A percentile compares a stretch with the other conserved stretches of the same genome.
Evolutionary conservation across 2,113 vertebrate species (phyloP).

Genomic region (Otus sunia): DNA sequence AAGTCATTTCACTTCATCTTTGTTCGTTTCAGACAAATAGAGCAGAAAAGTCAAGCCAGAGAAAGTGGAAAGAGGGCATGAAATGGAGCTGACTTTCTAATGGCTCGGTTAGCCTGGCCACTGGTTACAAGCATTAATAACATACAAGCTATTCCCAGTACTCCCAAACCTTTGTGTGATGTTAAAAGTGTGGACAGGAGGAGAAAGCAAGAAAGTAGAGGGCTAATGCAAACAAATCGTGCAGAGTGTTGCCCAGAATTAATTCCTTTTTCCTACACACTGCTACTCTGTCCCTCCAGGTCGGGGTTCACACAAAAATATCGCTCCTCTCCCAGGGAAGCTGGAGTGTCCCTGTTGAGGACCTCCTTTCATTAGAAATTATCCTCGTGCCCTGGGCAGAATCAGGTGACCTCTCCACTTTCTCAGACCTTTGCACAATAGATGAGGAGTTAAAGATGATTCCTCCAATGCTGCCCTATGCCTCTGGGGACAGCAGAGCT

Average conservation of each 20-base stretch:
- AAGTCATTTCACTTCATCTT: slow-evolving; percentile 60
- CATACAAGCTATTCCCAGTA: not conserved
- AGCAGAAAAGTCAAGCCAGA: slow-evolving; percentile 63
- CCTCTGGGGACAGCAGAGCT: not conserved
- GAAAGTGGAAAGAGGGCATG: slow-evolving; percentile 57
- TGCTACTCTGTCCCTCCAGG: not conserved
- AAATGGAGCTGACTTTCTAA: slow-evolving; percentile 48
- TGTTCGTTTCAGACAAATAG: slow-evolving; percentile 68
- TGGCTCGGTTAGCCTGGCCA: not conserved
- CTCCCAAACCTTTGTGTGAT: not conserved
- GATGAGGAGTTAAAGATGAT: not conserved
- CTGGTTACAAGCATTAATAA: not conserved
- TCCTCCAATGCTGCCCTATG: not conserved
- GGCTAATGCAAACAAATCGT: not conserved
- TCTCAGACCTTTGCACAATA: not conserved
- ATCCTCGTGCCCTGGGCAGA: not conserved
- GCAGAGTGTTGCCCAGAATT: not conserved
- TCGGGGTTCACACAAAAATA: not conserved
- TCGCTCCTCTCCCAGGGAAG: not conserved
- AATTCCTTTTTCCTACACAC: not conserved
- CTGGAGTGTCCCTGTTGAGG: not conserved
- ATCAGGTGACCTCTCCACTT: not conserved
- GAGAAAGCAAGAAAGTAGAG: not conserved
- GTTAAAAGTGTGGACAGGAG: not conserved
- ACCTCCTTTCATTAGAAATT: not conserved